These are phyloP conservation scores for Dolichotis patagonum DNA, from an alignment of 2,113 vertebrate species.

Conservation along the genomic window DNA sequence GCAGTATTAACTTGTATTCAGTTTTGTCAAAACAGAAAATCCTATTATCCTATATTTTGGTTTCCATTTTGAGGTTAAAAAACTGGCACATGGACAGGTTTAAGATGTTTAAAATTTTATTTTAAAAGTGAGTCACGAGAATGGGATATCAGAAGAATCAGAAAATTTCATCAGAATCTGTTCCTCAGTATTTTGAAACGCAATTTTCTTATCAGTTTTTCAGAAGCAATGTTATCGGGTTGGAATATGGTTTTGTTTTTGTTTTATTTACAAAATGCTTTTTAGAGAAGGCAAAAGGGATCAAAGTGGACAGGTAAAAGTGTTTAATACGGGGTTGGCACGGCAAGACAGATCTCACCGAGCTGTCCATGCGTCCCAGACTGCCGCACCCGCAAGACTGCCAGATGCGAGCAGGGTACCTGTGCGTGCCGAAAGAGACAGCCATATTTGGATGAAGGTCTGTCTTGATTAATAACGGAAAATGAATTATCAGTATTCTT, in stretches of 20 bases:
- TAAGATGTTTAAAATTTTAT: conserved; percentile 17
- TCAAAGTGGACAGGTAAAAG: background rate
- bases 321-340: background rate
- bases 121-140: background rate
- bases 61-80: conserved; percentile 20
- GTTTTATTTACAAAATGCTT: background rate
- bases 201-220: conserved; percentile 27
- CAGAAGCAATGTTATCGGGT: background rate
- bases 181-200: conserved; percentile 11
- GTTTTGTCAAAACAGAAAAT: conserved; percentile 49
- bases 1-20: conserved; percentile 39
- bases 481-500: background rate
- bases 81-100: background rate
- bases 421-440: background rate
- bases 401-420: background rate
- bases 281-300: background rate
- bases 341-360: background rate
- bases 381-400: fast-evolving
- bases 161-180: background rate
- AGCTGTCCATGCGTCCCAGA: background rate
- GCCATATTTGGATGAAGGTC: background rate
- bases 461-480: conserved; percentile 36
- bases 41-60: background rate
- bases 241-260: conserved; percentile 11
- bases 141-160: background rate